Conservation (phyloP, 2,797 vertebrate genomes). For the Poecilia velifera region DNA sequence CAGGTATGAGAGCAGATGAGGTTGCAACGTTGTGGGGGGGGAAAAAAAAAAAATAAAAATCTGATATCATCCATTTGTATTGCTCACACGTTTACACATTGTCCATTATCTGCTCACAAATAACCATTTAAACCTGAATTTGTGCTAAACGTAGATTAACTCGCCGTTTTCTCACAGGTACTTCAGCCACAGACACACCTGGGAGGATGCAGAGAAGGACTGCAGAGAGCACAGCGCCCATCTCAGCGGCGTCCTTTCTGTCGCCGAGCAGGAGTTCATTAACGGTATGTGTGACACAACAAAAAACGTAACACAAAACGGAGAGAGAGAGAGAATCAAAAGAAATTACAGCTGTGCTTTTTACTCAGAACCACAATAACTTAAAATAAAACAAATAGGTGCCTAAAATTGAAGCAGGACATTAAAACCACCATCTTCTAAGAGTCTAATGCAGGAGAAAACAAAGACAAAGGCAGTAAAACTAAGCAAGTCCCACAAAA, state of each 20-base stretch:
- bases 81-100: slow-evolving; percentile 23
- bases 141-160: slow-evolving; percentile 37
- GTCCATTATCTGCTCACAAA: slow-evolving; percentile 19
- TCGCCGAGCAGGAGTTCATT: slow-evolving; percentile 90
- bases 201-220: slow-evolving; percentile 96
- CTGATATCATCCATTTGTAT: slow-evolving; percentile 41
- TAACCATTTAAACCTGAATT: slow-evolving; percentile 31
- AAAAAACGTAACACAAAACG: background rate
- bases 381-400: background rate
- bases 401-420: background rate
- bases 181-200: slow-evolving; percentile 89
- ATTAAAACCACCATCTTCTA: background rate
- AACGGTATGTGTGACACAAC: slow-evolving; percentile 80
- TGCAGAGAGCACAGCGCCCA: slow-evolving; percentile 91
- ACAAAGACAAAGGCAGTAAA: background rate
- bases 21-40: background rate
- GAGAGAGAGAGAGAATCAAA: background rate
- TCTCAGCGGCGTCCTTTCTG: slow-evolving; percentile 89
- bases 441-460: background rate
- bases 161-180: slow-evolving; percentile 67
- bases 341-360: background rate
- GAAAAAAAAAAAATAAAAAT: slow-evolving; percentile 24
- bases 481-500: background rate
- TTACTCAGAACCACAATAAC: background rate
- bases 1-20: slow-evolving; percentile 68